Conservation (phyloP, 2,888 invertebrate species). For the Sphaerophoria taeniata region DNA sequence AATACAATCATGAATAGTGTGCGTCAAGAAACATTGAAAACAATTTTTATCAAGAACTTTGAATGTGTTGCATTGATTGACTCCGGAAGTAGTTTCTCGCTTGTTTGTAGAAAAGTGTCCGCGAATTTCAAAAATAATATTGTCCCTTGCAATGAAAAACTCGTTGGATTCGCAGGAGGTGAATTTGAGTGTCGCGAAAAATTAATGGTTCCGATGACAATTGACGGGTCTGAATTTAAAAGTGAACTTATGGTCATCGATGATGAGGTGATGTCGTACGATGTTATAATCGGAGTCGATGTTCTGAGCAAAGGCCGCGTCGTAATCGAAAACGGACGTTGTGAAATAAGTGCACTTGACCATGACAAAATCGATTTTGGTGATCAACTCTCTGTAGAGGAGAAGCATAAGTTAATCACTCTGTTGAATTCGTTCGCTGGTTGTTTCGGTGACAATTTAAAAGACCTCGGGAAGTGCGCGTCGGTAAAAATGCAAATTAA, state of each 20-base stretch:
- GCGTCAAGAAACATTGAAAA: conserved; percentile 6
- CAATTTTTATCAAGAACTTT: conserved; percentile 11
- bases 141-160: neutral
- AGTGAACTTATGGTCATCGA: neutral
- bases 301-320: conserved; percentile 53
- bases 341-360: conserved; percentile 27
- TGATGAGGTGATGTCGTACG: conserved; percentile 26
- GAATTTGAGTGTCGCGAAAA: conserved; percentile 1
- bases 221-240: neutral
- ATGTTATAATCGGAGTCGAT: conserved; percentile 45
- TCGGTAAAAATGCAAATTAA: conserved; percentile 49
- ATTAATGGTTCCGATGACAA: neutral
- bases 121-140: neutral
- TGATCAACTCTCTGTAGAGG: conserved; percentile 3
- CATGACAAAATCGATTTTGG: conserved; percentile 10
- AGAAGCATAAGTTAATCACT: conserved; percentile 5
- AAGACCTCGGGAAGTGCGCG: conserved; percentile 47
- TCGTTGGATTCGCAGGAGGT: conserved; percentile 6
- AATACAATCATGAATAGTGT: neutral
- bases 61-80: conserved; percentile 15
- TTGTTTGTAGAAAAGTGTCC: neutral
- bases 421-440: conserved; percentile 35
- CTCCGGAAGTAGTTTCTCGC: conserved; percentile 28
- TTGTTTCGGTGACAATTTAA: conserved; percentile 46
- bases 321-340: conserved; percentile 55